Evolutionary conservation across 2,113 vertebrate genomes (phyloP).

Genomic region (Beaufortia kweichowensis): DNA sequence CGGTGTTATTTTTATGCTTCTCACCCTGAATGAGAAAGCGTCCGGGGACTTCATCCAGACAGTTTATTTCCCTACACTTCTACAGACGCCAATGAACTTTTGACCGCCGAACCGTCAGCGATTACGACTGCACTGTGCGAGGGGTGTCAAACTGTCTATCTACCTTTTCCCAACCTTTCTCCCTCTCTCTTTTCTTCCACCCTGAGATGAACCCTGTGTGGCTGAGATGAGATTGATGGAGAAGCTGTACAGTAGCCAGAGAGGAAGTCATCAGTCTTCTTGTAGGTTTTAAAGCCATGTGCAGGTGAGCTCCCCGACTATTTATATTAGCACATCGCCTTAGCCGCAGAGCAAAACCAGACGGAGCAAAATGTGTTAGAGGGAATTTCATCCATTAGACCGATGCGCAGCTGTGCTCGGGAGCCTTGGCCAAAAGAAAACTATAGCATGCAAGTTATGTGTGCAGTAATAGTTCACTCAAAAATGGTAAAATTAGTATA

Average conservation of each 20-base stretch:
- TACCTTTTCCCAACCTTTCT: background rate
- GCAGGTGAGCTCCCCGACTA: constrained; percentile 63
- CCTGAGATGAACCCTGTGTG: constrained; percentile 52
- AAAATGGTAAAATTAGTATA: background rate
- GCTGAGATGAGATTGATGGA: constrained; percentile 48
- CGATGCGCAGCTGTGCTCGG: constrained; percentile 24
- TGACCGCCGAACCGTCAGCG: constrained; percentile 41
- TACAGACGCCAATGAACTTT: constrained; percentile 47
- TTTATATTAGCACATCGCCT: constrained; percentile 57
- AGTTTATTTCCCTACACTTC: constrained; percentile 61
- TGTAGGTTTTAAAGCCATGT: constrained; percentile 51
- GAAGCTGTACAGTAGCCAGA: constrained; percentile 58
- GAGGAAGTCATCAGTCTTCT: constrained; percentile 64
- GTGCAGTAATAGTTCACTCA: background rate
- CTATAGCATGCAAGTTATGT: background rate
- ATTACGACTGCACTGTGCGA: constrained; percentile 31
- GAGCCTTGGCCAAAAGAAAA: background rate
- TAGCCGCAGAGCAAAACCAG: constrained; percentile 61
- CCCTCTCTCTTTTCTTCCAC: constrained; percentile 14
- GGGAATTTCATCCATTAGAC: constrained; percentile 43
- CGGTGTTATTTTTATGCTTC: constrained; percentile 54
- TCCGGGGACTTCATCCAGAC: constrained; percentile 54
- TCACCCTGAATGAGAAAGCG: constrained; percentile 47
- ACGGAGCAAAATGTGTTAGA: constrained; percentile 50
- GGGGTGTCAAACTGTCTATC: constrained; percentile 26